Percentiles rank a stretch among this genome's conserved stretches.
phyloP scores from a whole-genome alignment of 2,888 invertebrate species.

The Aromia moschata region DNA sequence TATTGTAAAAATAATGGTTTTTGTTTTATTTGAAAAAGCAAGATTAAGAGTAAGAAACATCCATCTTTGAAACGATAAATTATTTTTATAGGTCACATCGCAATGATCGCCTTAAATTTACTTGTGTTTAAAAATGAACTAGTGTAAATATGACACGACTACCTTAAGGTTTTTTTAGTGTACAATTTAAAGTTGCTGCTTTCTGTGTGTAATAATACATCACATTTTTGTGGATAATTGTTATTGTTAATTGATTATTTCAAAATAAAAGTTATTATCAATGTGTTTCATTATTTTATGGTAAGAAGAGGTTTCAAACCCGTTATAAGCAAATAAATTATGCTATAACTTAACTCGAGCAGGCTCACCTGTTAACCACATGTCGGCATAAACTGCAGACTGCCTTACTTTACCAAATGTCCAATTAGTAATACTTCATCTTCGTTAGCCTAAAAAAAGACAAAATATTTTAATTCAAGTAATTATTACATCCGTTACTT shows the following conservation, averaged over 20 bases:
- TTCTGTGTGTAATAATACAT: conserved; percentile 22
- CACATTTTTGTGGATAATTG: conserved; percentile 23
- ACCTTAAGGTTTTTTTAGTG: conserved; percentile 14
- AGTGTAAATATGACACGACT: conserved; percentile 14
- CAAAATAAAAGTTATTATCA: conserved; percentile 22
- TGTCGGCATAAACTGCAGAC: too few relatives aligned
- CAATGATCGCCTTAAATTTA: not conserved
- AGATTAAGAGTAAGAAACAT: conserved; percentile 26
- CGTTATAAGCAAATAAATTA: too few relatives aligned
- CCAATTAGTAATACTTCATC: too few relatives aligned
- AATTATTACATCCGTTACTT: too few relatives aligned
- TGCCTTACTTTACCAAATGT: too few relatives aligned
- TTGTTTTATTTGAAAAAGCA: conserved; percentile 32
- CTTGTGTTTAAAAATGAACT: not conserved
- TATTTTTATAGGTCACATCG: conserved; percentile 11
- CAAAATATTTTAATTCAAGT: too few relatives aligned
- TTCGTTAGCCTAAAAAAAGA: too few relatives aligned
- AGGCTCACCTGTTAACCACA: too few relatives aligned
- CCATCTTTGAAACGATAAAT: not conserved
- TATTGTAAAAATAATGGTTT: conserved; percentile 12
- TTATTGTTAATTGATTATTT: conserved; percentile 24
- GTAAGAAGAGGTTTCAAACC: too few relatives aligned
- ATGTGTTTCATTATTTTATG: conserved; percentile 8
- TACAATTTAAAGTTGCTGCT: conserved; percentile 9
- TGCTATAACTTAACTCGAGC: too few relatives aligned